phyloP scores from a whole-genome alignment of 2,888 invertebrate species.

The Gibbula magus region DNA sequence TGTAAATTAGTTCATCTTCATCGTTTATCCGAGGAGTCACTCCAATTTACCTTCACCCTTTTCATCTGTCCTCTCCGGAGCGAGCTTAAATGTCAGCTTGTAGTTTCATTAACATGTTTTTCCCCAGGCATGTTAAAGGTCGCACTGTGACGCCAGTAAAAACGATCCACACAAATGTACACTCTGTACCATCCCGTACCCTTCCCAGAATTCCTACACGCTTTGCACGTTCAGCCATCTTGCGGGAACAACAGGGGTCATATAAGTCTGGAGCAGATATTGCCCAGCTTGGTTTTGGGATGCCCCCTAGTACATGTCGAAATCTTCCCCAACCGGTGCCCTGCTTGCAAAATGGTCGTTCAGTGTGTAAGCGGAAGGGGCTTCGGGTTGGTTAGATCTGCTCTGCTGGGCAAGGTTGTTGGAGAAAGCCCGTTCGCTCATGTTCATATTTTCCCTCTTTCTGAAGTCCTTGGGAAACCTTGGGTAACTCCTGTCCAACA shows the following conservation, averaged over 20 bases:
- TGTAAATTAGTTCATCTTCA: neutral
- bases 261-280: neutral
- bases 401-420: slow-evolving; percentile 57
- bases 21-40: neutral
- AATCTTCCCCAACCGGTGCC: slow-evolving; percentile 28
- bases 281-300: neutral
- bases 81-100: slow-evolving; percentile 18
- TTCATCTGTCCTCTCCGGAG: slow-evolving; percentile 1
- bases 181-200: neutral
- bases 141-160: neutral
- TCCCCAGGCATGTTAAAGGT: neutral
- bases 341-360: slow-evolving; percentile 46
- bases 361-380: slow-evolving; percentile 60
- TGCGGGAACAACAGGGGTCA: neutral
- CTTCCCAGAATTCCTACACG: slow-evolving; percentile 16
- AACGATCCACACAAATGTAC: neutral
- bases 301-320: slow-evolving; percentile 31
- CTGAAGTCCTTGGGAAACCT: slow-evolving; percentile 58
- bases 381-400: slow-evolving; percentile 40
- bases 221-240: neutral
- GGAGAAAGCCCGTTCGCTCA: slow-evolving; percentile 63
- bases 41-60: slow-evolving; percentile 9
- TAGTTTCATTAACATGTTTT: slow-evolving; percentile 13
- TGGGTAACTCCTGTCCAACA: slow-evolving; percentile 38
- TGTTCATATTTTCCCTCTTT: slow-evolving; percentile 60